Evolutionary conservation across 1,140 invertebrate species (phyloP), one percentile per base, ranked within the genome.

Genomic region (Zaprionus ghesquierei): DNA sequence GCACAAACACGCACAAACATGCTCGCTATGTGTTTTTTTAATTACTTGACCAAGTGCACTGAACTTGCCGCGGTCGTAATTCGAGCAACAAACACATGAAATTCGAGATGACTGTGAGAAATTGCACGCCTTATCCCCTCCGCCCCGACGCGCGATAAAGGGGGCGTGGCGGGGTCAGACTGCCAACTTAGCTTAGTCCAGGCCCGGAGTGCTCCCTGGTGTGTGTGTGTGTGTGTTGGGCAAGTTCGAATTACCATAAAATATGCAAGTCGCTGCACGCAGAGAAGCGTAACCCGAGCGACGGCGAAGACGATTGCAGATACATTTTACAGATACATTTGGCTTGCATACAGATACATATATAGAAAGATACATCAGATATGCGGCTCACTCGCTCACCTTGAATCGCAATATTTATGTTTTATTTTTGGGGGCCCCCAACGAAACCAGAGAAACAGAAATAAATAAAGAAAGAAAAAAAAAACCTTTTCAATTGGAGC

Each of bases 191-290:
- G 3, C 31, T 33, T 3, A 81, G 80, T 84, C 58, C 61, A 63
- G 72, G 35, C 35, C n/a, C 35, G n/a, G n/a, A 41, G 35, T 29
- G 27, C 27, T 9, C n/a, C n/a, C n/a, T n/a, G n/a, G n/a, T n/a
- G n/a, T n/a, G n/a, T n/a, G n/a, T n/a, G n/a, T n/a, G 9, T 8
- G 3, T 3, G 27, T 46, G 61, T 68, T 63, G 65, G 66, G 69
- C 65, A 76, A 79, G 81, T 86, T 86, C 71, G 69, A 73, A 76
- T 86, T 86, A 76, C 82, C 82, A 86, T 86, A 86, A 87, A 64
- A 86, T 81, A 86, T 86, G 81, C 79, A 86, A 78, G 56, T 62
- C 69, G 81, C 63, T 70, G 79, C 79, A 81, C 75, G 70, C 65
- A 74, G 41, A 51, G 54, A 53, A 49, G 56, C 56, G 64, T 81